phyloP scores from a whole-genome alignment of 2,113 vertebrate species.

The Rhipidura dahli region DNA sequence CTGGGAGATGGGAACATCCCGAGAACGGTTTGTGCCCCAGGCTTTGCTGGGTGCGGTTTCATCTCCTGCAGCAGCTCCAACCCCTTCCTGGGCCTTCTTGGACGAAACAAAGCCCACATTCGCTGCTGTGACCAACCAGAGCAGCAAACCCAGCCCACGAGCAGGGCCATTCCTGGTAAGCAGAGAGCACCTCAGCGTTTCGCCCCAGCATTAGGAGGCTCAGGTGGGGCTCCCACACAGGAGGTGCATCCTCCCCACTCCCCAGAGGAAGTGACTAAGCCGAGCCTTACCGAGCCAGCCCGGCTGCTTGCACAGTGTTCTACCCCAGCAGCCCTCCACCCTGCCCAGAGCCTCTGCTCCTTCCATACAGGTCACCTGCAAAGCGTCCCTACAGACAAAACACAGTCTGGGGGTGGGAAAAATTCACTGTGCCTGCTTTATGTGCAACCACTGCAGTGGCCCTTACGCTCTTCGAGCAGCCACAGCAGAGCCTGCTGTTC shows the following conservation, averaged over 20 bases:
- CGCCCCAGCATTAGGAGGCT: not conserved
- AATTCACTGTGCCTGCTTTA: not conserved
- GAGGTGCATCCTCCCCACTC: not conserved
- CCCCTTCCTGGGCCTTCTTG: fast-evolving
- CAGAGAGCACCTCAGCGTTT: fast-evolving
- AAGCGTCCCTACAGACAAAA: not conserved
- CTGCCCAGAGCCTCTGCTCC: not conserved
- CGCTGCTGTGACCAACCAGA: fast-evolving
- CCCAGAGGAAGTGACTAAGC: slow-evolving; percentile 48
- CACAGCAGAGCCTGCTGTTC: not conserved
- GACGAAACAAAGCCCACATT: fast-evolving
- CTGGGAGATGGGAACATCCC: fast-evolving
- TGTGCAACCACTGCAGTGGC: fast-evolving
- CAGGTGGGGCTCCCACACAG: not conserved
- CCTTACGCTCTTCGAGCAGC: fast-evolving
- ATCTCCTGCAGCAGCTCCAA: not conserved
- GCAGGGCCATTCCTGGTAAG: fast-evolving
- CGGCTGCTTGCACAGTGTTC: not conserved
- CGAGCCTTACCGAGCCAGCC: not conserved
- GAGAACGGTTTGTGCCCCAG: not conserved
- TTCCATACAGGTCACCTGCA: fast-evolving
- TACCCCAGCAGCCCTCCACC: not conserved
- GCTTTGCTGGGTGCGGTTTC: not conserved
- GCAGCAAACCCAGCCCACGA: fast-evolving
- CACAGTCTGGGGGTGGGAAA: fast-evolving